A percentile compares a stretch with the other conserved stretches of the same genome.
phyloP scores from a whole-genome alignment of 2,888 invertebrate genomes.

The Pseudanteris insignis region DNA sequence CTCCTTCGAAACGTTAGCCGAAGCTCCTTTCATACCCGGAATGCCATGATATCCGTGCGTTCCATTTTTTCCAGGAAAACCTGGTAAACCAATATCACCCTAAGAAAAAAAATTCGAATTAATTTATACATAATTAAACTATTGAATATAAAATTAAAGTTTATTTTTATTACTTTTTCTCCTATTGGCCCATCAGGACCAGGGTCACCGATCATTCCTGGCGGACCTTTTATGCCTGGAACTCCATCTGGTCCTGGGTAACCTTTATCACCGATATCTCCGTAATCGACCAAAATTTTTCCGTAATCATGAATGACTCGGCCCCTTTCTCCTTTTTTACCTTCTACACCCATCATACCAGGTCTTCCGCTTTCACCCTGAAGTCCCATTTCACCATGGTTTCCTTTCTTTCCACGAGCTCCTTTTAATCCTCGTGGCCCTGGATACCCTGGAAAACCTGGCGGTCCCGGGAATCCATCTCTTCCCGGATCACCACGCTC shows the following conservation, averaged over 20 bases:
- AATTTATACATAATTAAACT: too few species aligned
- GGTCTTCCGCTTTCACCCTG: constrained; percentile 65
- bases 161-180: constrained; percentile 61
- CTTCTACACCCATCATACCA: constrained; percentile 73
- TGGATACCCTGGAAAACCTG: constrained; percentile 72
- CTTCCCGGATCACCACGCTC: constrained; percentile 68
- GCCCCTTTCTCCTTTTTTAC: constrained; percentile 67
- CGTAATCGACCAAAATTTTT: constrained; percentile 54
- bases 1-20: constrained; percentile 68
- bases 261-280: constrained; percentile 69
- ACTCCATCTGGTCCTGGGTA: constrained; percentile 66
- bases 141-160: constrained; percentile 1
- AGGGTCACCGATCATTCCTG: constrained; percentile 60
- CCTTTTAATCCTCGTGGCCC: constrained; percentile 76
- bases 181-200: constrained; percentile 72
- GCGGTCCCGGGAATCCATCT: constrained; percentile 68
- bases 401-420: constrained; percentile 73
- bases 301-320: constrained; percentile 52
- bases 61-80: constrained; percentile 68
- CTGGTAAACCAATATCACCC: constrained; percentile 64
- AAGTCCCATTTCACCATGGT: constrained; percentile 68
- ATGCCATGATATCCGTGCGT: constrained; percentile 64
- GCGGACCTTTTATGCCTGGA: constrained; percentile 69
- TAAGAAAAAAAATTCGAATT: too few species aligned
- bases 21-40: constrained; percentile 71